These are phyloP conservation scores for Dryobota labecula DNA, from an alignment of 2,888 invertebrate genomes.

Conservation along the genomic window DNA sequence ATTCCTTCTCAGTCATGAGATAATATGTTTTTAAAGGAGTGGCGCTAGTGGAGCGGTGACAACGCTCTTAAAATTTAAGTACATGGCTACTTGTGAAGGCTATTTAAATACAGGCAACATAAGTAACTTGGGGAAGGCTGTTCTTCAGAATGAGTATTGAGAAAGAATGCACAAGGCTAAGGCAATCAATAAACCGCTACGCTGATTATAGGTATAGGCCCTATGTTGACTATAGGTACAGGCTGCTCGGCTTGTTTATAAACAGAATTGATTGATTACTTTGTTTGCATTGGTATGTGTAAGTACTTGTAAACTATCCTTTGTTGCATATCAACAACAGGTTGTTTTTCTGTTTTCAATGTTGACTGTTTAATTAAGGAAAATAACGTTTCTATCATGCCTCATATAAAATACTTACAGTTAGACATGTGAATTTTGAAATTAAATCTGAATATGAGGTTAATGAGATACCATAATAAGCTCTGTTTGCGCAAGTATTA, in stretches of 20 bases:
- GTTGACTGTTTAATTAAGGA: conserved; percentile 2
- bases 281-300: conserved; percentile 33
- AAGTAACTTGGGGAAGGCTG: conserved; percentile 5
- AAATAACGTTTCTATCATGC: neutral
- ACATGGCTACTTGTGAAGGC: neutral
- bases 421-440: conserved; percentile 33
- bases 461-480: conserved; percentile 54
- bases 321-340: conserved; percentile 9
- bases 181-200: conserved; percentile 6
- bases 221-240: too few relatives aligned
- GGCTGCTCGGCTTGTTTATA: neutral
- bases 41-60: too few relatives aligned
- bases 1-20: too few relatives aligned
- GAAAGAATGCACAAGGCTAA: conserved; percentile 25
- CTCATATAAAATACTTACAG: conserved; percentile 16
- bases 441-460: conserved; percentile 55
- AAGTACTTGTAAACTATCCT: conserved; percentile 1
- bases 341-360: conserved; percentile 6
- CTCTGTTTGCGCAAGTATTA: conserved; percentile 48
- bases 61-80: too few relatives aligned
- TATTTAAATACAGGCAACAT: neutral
- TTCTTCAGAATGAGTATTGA: neutral
- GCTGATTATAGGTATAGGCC: conserved; percentile 3
- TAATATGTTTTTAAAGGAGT: too few relatives aligned
- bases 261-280: conserved; percentile 7